Conservation (phyloP, 2,888 invertebrate species). For the Drepana falcataria region DNA sequence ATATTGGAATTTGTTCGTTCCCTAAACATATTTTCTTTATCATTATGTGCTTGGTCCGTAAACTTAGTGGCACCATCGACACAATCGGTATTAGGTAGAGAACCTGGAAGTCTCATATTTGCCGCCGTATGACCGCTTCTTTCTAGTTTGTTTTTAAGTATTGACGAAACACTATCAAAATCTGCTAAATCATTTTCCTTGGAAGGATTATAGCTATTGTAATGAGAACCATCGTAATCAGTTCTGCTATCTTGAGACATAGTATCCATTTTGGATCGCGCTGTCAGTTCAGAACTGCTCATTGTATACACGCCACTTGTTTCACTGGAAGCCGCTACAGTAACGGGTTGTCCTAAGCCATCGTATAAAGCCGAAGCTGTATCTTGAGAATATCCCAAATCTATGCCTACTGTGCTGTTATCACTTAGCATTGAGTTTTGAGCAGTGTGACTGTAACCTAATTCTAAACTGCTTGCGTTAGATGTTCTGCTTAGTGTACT, state of each 20-base stretch:
- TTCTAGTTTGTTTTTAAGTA: slow-evolving; percentile 73
- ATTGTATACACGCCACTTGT: slow-evolving; percentile 92
- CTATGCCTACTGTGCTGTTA: slow-evolving; percentile 82
- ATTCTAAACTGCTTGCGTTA: slow-evolving; percentile 88
- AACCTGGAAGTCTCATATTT: slow-evolving; percentile 37
- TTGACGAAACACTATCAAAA: slow-evolving; percentile 72
- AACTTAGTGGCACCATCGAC: slow-evolving; percentile 63
- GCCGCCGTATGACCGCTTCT: slow-evolving; percentile 46
- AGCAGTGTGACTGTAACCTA: slow-evolving; percentile 92
- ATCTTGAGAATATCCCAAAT: slow-evolving; percentile 80
- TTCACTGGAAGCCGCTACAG: slow-evolving; percentile 86
- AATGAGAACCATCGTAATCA: slow-evolving; percentile 75
- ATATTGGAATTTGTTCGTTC: slow-evolving; percentile 87
- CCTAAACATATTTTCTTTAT: slow-evolving; percentile 75
- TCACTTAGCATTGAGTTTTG: slow-evolving; percentile 90
- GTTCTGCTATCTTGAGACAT: slow-evolving; percentile 62
- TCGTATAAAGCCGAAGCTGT: slow-evolving; percentile 80
- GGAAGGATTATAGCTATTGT: slow-evolving; percentile 77
- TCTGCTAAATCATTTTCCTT: slow-evolving; percentile 72
- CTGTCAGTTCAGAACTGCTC: slow-evolving; percentile 82
- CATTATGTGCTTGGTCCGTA: slow-evolving; percentile 60
- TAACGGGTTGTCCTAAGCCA: slow-evolving; percentile 71
- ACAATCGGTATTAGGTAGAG: slow-evolving; percentile 67
- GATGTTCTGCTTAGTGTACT: slow-evolving; percentile 81
- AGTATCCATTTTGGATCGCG: slow-evolving; percentile 79